A percentile compares a stretch with the other conserved stretches of the same genome.
Conservation (phyloP, 2,888 invertebrate species). For the Bombylius discolor region DNA sequence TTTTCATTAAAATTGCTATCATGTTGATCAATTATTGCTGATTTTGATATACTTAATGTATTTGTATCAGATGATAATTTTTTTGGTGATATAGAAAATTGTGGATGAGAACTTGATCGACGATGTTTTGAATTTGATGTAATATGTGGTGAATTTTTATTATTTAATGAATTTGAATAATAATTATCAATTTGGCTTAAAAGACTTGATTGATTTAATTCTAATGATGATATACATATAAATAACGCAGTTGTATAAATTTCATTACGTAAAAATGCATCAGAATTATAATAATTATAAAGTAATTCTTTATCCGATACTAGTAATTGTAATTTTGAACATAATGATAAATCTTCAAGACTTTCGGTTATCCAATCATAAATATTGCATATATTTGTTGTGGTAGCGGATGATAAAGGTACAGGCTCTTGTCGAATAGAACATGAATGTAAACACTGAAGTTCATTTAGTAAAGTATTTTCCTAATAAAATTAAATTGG, state of each 20-base stretch:
- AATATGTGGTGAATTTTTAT: background rate
- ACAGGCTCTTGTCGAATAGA: background rate
- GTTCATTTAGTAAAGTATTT: conserved; percentile 10
- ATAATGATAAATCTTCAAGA: conserved; percentile 27
- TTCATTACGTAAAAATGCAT: conserved; percentile 47
- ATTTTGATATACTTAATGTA: background rate
- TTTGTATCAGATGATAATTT: background rate
- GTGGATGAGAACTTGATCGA: conserved; percentile 42
- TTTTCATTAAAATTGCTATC: too few species aligned
- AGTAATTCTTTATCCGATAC: conserved; percentile 49
- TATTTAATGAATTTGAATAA: conserved; percentile 25
- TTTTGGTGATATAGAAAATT: conserved; percentile 36
- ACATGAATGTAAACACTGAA: conserved; percentile 10
- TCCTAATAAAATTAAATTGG: conserved; percentile 7
- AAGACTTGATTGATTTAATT: conserved; percentile 46
- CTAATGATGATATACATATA: conserved; percentile 49
- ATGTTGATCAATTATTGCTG: background rate
- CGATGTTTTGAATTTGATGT: conserved; percentile 26
- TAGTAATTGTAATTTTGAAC: conserved; percentile 42
- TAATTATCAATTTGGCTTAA: conserved; percentile 49
- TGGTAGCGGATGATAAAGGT: background rate
- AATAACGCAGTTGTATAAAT: conserved; percentile 47
- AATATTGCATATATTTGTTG: background rate
- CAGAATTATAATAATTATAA: conserved; percentile 42
- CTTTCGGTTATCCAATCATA: conserved; percentile 22